Evolutionary conservation across 2,797 vertebrate species (phyloP), one percentile per base, ranked within the genome.

Genomic region (Scolopax rusticola): DNA sequence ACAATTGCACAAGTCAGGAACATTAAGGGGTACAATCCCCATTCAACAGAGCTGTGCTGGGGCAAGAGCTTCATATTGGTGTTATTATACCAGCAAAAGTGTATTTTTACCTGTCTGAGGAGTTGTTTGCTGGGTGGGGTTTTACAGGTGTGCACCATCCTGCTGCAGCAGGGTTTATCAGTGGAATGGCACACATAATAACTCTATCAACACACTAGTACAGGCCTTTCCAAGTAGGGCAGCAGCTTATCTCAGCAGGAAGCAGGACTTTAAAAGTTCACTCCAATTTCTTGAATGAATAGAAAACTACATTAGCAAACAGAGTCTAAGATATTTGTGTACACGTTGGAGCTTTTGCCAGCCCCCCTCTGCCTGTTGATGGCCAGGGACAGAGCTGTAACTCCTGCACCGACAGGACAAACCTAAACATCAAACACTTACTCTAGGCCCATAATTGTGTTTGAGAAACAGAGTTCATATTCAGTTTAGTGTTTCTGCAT

Each of bases 41-140:
- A 1, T 59, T 5, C 28, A 50, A 9, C 2, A 87, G 43, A 47
- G 57, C 59, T 2, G 2, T 15, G 80, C 38, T 23, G n/a, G 33
- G 21, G 3, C 6, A 17, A 64, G 33, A 2, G 1, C 27, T 50
- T 65, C 30, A 2, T 3, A 4, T 0, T 7, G 15, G 12, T 65
- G 53, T 16, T 27, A 61, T 7, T 3, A 27, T 25, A 69, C 11
- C 73, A 63, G 33, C 27, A 65, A 8, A 87, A 27, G 32, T 65
- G 68, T 13, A 88, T 89, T 91, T 91, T 54, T 15, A 86, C 76
- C 95, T 48, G 19, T 8, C 5, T 7, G 43, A 43, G 41, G 15
- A 5, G 2, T 24, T 61, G 54, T 63, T 36, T 63, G 78, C 85
- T 69, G 78, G 64, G 67, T 45, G 53, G 61, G 16, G 78, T 9